These are phyloP conservation scores for Idris sp. DNA, from an alignment of 1,140 invertebrate species.

Conservation along the genomic window DNA sequence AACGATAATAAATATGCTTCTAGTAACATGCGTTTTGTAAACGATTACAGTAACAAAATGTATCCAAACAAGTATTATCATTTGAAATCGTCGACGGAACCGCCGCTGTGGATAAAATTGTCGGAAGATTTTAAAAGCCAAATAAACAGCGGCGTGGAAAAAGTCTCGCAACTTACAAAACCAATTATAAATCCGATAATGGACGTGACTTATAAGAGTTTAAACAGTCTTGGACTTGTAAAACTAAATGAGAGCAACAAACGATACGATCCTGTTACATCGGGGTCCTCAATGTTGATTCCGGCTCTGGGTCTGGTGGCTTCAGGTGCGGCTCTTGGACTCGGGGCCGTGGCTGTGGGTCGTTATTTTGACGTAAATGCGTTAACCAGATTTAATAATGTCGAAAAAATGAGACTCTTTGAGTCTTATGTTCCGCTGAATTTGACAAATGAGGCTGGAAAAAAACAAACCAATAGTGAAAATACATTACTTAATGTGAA, in stretches of 20 bases:
- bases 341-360: constrained; percentile 87
- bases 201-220: constrained; percentile 87
- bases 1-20: constrained; percentile 53
- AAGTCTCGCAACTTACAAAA: constrained; percentile 80
- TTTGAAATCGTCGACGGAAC: constrained; percentile 73
- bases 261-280: constrained; percentile 82
- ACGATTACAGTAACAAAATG: constrained; percentile 73
- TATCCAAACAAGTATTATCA: constrained; percentile 74
- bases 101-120: constrained; percentile 85
- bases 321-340: constrained; percentile 86
- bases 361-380: constrained; percentile 84
- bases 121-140: constrained; percentile 85
- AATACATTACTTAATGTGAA: no score
- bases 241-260: constrained; percentile 81
- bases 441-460: background rate
- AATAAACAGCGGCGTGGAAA: constrained; percentile 83
- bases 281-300: constrained; percentile 81
- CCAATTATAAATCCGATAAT: constrained; percentile 65
- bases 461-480: background rate
- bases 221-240: constrained; percentile 84
- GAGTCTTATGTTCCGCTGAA: constrained; percentile 4
- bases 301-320: constrained; percentile 86
- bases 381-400: constrained; percentile 77
- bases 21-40: constrained; percentile 70
- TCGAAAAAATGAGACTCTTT: constrained; percentile 81